phyloP scores from a whole-genome alignment of 2,888 invertebrate species.

The Mechanitis messenoides region DNA sequence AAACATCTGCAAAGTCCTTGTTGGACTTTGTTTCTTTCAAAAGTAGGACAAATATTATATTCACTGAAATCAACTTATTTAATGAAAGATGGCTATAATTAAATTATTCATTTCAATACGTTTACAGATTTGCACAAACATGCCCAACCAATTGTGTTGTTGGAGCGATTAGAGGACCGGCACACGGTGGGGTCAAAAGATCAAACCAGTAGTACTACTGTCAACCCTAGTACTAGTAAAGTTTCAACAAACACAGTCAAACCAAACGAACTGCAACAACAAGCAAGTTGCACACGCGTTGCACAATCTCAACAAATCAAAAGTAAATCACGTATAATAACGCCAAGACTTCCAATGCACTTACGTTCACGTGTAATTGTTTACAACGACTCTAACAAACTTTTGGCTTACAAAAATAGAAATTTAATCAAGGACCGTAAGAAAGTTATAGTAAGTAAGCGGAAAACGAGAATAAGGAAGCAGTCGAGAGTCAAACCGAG shows the following conservation, averaged over 20 bases:
- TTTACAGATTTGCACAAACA: constrained; percentile 29
- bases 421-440: not conserved
- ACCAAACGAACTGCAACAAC: not conserved
- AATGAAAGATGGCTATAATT: too few relatives aligned
- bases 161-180: constrained; percentile 29
- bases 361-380: not conserved
- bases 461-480: constrained; percentile 1
- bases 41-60: constrained; percentile 10
- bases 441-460: not conserved
- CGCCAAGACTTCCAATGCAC: not conserved
- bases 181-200: not conserved
- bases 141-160: constrained; percentile 35
- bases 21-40: constrained; percentile 17
- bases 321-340: not conserved
- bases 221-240: not conserved
- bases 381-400: not conserved
- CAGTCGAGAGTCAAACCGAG: not conserved
- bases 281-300: not conserved
- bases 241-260: not conserved
- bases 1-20: constrained; percentile 14
- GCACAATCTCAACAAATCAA: not conserved
- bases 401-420: not conserved
- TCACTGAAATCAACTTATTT: not conserved
- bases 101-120: not conserved
- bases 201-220: not conserved